Percentiles rank a stretch among this genome's conserved stretches.
Evolutionary conservation across 2,888 invertebrate species (phyloP).

Genomic region (Chalcosyrphus nemorum): DNA sequence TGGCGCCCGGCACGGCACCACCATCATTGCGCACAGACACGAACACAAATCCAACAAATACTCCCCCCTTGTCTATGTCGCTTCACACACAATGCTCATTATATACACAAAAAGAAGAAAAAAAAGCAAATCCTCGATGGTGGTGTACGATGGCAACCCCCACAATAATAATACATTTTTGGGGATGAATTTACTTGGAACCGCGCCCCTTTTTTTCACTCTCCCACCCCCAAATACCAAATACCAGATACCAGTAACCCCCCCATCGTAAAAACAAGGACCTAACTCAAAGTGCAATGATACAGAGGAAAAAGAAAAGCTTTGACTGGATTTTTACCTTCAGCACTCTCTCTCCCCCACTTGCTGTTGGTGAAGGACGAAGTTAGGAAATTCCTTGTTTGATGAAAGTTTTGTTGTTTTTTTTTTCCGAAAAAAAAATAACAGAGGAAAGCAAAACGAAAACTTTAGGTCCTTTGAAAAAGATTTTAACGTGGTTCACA

Average conservation of each 20-base stretch:
- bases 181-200: slow-evolving; percentile 69
- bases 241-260: background rate
- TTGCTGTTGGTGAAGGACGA: background rate
- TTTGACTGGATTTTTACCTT: slow-evolving; percentile 6
- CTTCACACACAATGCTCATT: slow-evolving; percentile 5
- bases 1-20: slow-evolving; percentile 11
- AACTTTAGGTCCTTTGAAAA: slow-evolving; percentile 17
- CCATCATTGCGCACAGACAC: slow-evolving; percentile 30
- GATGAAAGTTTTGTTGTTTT: background rate
- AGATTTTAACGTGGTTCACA: slow-evolving; percentile 5
- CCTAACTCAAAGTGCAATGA: slow-evolving; percentile 27
- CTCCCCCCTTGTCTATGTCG: background rate
- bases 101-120: slow-evolving; percentile 4
- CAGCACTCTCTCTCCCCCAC: background rate
- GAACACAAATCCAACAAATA: background rate
- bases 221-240: background rate
- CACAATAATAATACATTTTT: slow-evolving; percentile 61
- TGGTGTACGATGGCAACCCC: slow-evolving; percentile 36
- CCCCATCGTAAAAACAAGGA: slow-evolving; percentile 6
- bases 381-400: slow-evolving; percentile 42
- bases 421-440: too few relatives aligned
- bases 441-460: background rate
- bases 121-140: background rate
- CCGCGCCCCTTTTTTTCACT: slow-evolving; percentile 64
- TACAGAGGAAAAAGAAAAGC: slow-evolving; percentile 30